A percentile compares a stretch with the other conserved stretches of the same genome.
Evolutionary conservation across 2,113 vertebrate species (phyloP).

Genomic region (Burhinus oedicnemus): DNA sequence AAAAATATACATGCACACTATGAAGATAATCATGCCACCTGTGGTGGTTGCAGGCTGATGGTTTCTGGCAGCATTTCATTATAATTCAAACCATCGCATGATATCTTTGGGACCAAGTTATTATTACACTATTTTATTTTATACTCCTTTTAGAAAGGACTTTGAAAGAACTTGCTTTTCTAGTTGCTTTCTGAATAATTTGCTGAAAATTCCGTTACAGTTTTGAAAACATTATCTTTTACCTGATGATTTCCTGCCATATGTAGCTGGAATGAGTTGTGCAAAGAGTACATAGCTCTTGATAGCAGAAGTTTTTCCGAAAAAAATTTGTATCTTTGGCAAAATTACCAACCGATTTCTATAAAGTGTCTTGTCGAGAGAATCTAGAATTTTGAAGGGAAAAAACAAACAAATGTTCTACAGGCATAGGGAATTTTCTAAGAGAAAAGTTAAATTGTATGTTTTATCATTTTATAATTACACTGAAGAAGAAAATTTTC

Average conservation of each 20-base stretch:
- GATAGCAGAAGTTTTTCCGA: not conserved
- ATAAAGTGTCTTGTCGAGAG: not conserved
- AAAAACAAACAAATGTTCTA: not conserved
- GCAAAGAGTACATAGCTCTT: not conserved
- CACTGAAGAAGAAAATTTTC: not conserved
- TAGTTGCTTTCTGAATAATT: not conserved
- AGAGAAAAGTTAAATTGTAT: not conserved
- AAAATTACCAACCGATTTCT: not conserved
- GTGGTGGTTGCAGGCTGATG: slow-evolving; percentile 50
- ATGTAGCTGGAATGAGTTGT: not conserved
- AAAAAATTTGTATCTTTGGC: not conserved
- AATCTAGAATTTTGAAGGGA: not conserved
- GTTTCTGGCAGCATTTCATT: not conserved
- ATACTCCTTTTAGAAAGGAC: not conserved
- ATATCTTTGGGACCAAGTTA: not conserved
- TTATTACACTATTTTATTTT: not conserved
- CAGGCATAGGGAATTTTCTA: not conserved
- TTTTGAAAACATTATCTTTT: not conserved
- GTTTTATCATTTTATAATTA: not conserved
- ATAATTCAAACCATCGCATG: not conserved
- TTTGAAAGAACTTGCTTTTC: not conserved
- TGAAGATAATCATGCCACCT: slow-evolving; percentile 64
- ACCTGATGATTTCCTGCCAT: not conserved
- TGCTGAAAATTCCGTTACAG: not conserved
- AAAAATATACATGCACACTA: not conserved